Evolutionary conservation across 2,797 vertebrate genomes (phyloP).

Genomic region (Orestias chungarensis): DNA sequence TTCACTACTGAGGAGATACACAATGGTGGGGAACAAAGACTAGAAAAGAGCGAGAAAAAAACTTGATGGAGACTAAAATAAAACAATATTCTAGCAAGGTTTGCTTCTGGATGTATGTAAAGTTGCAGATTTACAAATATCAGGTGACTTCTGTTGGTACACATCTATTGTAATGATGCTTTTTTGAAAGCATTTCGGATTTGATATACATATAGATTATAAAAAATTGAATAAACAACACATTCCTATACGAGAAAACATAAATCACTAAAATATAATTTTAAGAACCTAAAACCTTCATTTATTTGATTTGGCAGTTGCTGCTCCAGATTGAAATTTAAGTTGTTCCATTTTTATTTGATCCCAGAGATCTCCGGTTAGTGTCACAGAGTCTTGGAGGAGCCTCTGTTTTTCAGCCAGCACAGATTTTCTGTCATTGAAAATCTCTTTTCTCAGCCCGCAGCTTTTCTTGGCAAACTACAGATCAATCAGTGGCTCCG

Average conservation of each 20-base stretch:
- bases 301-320: background rate
- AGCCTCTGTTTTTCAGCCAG: conserved; percentile 18
- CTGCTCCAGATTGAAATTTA: conserved; percentile 23
- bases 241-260: too few relatives aligned
- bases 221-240: too few relatives aligned
- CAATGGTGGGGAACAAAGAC: conserved; percentile 33
- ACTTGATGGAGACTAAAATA: conserved; percentile 40
- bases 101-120: conserved; percentile 12
- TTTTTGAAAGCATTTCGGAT: background rate
- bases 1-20: conserved; percentile 8
- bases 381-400: conserved; percentile 25
- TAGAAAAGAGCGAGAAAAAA: conserved; percentile 9
- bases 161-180: background rate
- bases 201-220: background rate
- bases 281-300: background rate
- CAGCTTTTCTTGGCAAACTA: conserved; percentile 15
- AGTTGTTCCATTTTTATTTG: conserved; percentile 6
- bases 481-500: conserved; percentile 30
- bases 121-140: conserved; percentile 13
- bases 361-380: conserved; percentile 35
- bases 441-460: background rate
- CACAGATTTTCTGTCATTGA: conserved; percentile 20
- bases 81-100: conserved; percentile 28
- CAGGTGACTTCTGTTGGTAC: conserved; percentile 5
- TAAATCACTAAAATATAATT: conserved; percentile 19